These are phyloP conservation scores for Calidris pugnax DNA, from an alignment of 2,113 vertebrate genomes.

Conservation along the genomic window DNA sequence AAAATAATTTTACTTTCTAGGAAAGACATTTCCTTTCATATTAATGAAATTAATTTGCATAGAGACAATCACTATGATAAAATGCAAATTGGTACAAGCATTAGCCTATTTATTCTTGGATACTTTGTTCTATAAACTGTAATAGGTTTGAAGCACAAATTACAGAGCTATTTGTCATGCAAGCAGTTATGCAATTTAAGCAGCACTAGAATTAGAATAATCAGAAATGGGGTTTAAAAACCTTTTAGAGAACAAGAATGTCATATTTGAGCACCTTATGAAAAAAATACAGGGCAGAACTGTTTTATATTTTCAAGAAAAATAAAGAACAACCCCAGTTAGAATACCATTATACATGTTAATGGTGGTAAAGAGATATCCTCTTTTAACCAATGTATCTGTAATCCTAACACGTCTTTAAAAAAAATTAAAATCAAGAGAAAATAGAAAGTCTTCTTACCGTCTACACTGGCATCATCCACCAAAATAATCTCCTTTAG, in stretches of 20 bases:
- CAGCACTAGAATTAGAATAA: background rate
- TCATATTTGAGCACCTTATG: background rate
- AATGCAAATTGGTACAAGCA: background rate
- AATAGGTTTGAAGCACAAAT: constrained; percentile 1
- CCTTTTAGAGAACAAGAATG: background rate
- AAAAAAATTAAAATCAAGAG: background rate
- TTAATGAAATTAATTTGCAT: background rate
- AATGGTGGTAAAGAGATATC: background rate
- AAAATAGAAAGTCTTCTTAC: constrained; percentile 73
- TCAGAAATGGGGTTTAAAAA: background rate
- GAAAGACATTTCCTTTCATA: background rate
- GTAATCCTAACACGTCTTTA: background rate
- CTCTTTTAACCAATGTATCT: background rate
- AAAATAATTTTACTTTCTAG: background rate
- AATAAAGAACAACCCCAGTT: background rate
- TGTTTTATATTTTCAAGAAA: background rate
- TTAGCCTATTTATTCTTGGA: background rate
- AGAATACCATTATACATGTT: background rate
- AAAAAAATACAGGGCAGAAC: background rate
- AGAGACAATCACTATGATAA: background rate
- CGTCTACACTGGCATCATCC: constrained; percentile 94
- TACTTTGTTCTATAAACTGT: background rate
- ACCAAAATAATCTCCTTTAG: constrained; percentile 98
- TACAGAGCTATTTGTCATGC: background rate
- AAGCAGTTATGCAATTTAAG: background rate